Percentiles rank a stretch among this genome's conserved stretches.
Conservation (phyloP, 1,140 invertebrate genomes). For the Drosophila subobscura region DNA sequence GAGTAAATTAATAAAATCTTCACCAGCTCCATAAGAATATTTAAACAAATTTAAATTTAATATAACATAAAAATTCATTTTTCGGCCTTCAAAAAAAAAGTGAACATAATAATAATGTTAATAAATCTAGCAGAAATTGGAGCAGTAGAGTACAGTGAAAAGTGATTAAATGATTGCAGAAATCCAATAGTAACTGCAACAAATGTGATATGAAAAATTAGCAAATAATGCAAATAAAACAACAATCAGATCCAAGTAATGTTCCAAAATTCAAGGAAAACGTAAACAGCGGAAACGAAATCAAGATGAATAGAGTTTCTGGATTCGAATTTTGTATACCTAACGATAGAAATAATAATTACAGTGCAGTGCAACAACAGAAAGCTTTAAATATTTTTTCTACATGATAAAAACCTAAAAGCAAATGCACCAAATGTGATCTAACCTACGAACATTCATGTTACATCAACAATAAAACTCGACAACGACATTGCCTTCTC, state of each 20-base stretch:
- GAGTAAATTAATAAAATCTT: constrained; percentile 4
- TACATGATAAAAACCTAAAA: constrained; percentile 53
- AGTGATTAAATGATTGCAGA: constrained; percentile 14
- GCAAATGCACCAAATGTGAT: constrained; percentile 78
- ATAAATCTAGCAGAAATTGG: constrained; percentile 11
- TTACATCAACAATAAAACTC: constrained; percentile 63
- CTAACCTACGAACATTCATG: constrained; percentile 44
- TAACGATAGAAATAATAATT: constrained; percentile 27
- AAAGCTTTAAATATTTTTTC: constrained; percentile 80
- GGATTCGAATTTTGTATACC: constrained; percentile 39
- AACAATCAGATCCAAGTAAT: constrained; percentile 26
- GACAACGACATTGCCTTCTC: constrained; percentile 78
- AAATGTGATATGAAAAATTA: constrained; percentile 70
- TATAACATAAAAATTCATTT: constrained; percentile 19
- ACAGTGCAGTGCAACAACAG: constrained; percentile 36
- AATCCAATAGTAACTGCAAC: constrained; percentile 56
- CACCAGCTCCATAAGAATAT: too few species aligned
- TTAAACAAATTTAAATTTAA: too few species aligned
- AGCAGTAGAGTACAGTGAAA: constrained; percentile 17
- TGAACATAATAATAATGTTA: constrained; percentile 2
- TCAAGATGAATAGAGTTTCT: constrained; percentile 39
- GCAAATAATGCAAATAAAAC: constrained; percentile 38
- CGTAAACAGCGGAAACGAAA: constrained; percentile 43
- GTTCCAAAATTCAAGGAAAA: constrained; percentile 47
- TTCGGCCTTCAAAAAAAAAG: constrained; percentile 15